Evolutionary conservation across 2,113 vertebrate genomes (phyloP).

Genomic region (Hiodon alosoides): DNA sequence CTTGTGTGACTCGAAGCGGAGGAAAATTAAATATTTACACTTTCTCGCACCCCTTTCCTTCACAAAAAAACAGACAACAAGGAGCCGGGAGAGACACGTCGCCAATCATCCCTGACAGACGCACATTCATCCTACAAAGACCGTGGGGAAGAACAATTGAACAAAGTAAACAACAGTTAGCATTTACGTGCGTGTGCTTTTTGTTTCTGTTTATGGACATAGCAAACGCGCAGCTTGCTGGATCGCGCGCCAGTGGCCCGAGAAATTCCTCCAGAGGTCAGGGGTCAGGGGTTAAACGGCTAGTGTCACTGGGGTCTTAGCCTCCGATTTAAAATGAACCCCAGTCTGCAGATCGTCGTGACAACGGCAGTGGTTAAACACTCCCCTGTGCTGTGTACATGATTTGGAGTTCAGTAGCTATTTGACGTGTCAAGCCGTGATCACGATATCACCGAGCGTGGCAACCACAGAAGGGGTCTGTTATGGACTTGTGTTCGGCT

Average conservation of each 20-base stretch:
- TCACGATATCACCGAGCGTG: background rate
- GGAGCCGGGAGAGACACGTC: no score
- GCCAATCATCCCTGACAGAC: no score
- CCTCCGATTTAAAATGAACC: slow-evolving; percentile 27
- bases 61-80: no score
- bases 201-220: background rate
- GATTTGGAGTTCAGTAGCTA: slow-evolving; percentile 22
- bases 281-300: slow-evolving; percentile 35
- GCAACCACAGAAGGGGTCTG: no score
- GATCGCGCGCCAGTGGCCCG: background rate
- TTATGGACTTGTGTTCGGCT: background rate
- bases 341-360: slow-evolving; percentile 31
- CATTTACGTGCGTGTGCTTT: no score
- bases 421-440: no score
- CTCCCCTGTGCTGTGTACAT: slow-evolving; percentile 7
- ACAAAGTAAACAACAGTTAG: no score
- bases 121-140: no score
- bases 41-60: no score
- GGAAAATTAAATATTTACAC: no score
- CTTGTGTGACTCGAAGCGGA: no score
- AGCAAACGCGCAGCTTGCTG: slow-evolving; percentile 13
- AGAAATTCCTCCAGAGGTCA: slow-evolving; percentile 13
- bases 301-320: slow-evolving; percentile 21
- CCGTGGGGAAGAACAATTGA: no score
- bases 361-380: slow-evolving; percentile 24